A percentile compares a stretch with the other conserved stretches of the same genome.
These are phyloP conservation scores for Ophion obscuratus DNA, from an alignment of 2,888 invertebrate species.

Conservation along the genomic window DNA sequence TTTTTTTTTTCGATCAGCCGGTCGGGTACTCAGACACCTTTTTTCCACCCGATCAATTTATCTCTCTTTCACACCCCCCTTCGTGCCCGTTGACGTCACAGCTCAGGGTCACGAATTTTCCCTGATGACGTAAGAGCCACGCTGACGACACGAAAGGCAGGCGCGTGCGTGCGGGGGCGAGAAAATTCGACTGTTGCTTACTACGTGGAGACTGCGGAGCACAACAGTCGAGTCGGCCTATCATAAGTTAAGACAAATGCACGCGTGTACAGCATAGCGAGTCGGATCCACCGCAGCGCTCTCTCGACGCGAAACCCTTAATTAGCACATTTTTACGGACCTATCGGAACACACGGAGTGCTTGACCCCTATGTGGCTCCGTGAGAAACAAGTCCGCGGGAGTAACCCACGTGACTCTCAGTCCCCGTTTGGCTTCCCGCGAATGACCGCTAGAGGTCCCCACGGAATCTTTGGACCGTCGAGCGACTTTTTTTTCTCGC, in stretches of 20 bases:
- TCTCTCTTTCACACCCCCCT: conserved; percentile 11
- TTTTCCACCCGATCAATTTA: not conserved
- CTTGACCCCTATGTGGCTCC: not conserved
- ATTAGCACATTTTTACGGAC: not conserved
- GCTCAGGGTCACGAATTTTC: conserved; percentile 54
- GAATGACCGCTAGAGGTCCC: conserved; percentile 16
- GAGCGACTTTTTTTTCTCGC: not conserved
- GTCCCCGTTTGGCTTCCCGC: not conserved
- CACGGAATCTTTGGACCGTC: not conserved
- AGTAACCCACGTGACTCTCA: conserved; percentile 27
- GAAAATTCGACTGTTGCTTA: conserved; percentile 4
- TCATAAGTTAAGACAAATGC: not conserved
- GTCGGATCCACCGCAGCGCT: not conserved
- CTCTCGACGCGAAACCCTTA: conserved; percentile 31
- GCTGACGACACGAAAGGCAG: conserved; percentile 2
- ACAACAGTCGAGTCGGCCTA: not conserved
- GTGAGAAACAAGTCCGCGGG: conserved; percentile 10
- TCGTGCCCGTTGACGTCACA: conserved; percentile 65
- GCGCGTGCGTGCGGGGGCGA: not conserved
- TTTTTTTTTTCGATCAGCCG: not conserved
- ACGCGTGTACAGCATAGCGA: not conserved
- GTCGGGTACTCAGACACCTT: not conserved
- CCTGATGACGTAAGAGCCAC: conserved; percentile 61
- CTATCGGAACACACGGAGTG: not conserved
- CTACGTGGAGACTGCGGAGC: not conserved